Evolutionary conservation across 2,797 vertebrate species (phyloP).

Genomic region (Coccyzus lansbergi): DNA sequence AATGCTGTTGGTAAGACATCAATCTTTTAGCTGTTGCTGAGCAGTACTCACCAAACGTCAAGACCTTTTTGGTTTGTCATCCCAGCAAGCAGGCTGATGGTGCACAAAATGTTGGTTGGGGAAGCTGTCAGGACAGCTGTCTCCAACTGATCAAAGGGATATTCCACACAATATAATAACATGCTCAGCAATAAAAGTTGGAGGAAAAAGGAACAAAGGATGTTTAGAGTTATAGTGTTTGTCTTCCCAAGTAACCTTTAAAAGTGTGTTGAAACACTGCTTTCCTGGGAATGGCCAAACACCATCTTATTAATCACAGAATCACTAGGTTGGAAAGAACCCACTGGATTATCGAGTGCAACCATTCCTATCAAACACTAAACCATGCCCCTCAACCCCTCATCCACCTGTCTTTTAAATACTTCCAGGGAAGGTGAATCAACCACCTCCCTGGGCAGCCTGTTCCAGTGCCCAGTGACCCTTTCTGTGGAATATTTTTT

Average conservation of each 20-base stretch:
- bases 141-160: neutral
- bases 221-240: neutral
- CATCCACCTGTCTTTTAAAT: too few species aligned
- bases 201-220: neutral
- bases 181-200: neutral
- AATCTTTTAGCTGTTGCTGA: neutral
- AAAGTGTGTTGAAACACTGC: fast-evolving
- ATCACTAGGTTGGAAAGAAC: too few species aligned
- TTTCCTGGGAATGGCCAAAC: neutral
- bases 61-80: neutral
- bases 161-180: neutral
- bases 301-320: fast-evolving
- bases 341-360: too few species aligned
- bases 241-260: neutral
- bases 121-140: neutral
- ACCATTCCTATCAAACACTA: too few species aligned
- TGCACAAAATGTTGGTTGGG: neutral
- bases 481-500: too few species aligned
- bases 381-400: too few species aligned
- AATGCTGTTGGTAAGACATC: neutral
- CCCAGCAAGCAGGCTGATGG: fast-evolving
- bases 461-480: too few species aligned
- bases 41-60: neutral
- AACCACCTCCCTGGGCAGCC: too few species aligned
- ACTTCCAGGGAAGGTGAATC: too few species aligned